Evolutionary conservation across 2,113 vertebrate genomes (phyloP).

Genomic region (Clarias magur): DNA sequence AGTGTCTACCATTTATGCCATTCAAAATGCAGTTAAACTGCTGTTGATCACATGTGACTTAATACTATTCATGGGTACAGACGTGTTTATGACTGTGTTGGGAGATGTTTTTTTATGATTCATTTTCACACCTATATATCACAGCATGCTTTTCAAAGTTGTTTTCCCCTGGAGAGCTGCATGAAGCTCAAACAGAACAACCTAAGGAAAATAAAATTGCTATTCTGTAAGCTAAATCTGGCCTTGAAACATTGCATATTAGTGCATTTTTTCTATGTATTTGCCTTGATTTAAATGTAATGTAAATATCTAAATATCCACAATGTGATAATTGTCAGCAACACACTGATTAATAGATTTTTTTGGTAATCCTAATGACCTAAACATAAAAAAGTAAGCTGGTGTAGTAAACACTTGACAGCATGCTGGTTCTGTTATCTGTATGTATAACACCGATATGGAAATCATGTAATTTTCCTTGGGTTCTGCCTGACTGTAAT

Average conservation of each 20-base stretch:
- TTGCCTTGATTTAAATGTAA: not conserved
- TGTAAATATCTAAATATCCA: not conserved
- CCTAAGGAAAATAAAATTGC: not conserved
- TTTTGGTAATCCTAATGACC: constrained; percentile 26
- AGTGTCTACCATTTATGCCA: not conserved
- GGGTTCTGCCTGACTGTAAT: constrained; percentile 32
- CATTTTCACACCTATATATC: not conserved
- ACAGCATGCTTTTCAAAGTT: not conserved
- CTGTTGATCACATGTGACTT: not conserved
- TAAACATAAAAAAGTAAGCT: constrained; percentile 11
- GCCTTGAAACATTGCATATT: not conserved
- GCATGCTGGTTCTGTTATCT: constrained; percentile 21
- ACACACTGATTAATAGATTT: constrained; percentile 8
- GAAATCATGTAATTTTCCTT: constrained; percentile 40
- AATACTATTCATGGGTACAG: not conserved
- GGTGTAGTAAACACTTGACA: not conserved
- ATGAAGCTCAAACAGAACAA: not conserved
- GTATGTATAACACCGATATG: constrained; percentile 40
- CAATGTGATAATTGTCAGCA: constrained; percentile 24
- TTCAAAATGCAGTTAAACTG: not conserved
- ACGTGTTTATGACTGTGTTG: not conserved
- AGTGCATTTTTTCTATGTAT: not conserved
- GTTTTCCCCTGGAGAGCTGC: not conserved
- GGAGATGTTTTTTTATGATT: not conserved
- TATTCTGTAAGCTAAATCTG: not conserved